phyloP scores from a whole-genome alignment of 2,888 invertebrate species.

The Eueremaeus valkanovi region DNA sequence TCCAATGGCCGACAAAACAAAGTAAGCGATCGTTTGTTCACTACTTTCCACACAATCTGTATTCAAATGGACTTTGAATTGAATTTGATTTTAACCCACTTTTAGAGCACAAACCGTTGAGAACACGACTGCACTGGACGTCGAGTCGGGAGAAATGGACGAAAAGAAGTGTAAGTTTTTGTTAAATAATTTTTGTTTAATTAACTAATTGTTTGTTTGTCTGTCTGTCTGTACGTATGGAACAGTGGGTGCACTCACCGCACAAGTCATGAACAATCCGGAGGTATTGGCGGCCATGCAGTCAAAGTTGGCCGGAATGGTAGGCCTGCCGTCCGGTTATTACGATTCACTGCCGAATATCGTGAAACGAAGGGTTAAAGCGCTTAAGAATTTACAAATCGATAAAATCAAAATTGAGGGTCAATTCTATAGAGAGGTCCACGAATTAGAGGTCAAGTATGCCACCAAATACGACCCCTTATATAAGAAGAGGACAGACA shows the following conservation, averaged over 20 bases:
- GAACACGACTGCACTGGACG: background rate
- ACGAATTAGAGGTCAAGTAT: constrained; percentile 85
- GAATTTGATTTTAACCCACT: background rate
- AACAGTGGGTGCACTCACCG: constrained; percentile 23
- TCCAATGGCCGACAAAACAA: background rate
- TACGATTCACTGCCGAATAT: constrained; percentile 60
- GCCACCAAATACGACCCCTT: constrained; percentile 61
- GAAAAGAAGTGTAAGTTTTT: constrained; percentile 11
- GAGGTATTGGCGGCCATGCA: constrained; percentile 39
- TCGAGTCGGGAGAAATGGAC: constrained; percentile 15
- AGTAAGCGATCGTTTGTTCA: background rate
- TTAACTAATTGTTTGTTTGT: background rate
- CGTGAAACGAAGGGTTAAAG: constrained; percentile 75
- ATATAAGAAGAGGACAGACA: constrained; percentile 62
- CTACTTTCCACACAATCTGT: background rate
- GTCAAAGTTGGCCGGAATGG: constrained; percentile 37
- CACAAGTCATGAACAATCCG: constrained; percentile 39
- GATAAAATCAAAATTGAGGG: constrained; percentile 80
- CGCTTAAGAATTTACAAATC: constrained; percentile 78
- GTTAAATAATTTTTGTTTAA: background rate
- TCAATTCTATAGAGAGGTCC: constrained; percentile 89
- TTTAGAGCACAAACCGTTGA: constrained; percentile 16
- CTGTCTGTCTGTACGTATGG: background rate
- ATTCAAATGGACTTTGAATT: background rate
- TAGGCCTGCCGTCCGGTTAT: constrained; percentile 39